phyloP scores from a whole-genome alignment of 2,113 vertebrate genomes.

The Leuciscus idus region DNA sequence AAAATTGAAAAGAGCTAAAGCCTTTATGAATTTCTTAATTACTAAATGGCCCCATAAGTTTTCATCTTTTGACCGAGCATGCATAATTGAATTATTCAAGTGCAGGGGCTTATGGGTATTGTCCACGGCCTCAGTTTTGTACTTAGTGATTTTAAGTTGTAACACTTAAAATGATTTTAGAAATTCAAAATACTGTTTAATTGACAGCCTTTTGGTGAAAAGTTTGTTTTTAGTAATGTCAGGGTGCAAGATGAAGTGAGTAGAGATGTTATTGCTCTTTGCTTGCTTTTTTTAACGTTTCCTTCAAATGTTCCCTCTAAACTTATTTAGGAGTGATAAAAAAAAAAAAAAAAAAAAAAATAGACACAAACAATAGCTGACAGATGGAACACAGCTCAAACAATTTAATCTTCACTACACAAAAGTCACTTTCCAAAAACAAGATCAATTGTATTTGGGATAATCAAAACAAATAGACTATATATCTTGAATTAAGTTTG shows the following conservation, averaged over 20 bases:
- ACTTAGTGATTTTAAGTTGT: too few species aligned
- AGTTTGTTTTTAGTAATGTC: too few species aligned
- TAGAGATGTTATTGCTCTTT: neutral
- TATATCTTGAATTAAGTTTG: neutral
- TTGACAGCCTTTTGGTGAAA: too few species aligned
- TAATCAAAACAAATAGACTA: neutral
- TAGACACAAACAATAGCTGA: neutral
- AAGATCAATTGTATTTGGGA: neutral
- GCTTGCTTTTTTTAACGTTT: neutral
- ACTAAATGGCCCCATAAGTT: neutral
- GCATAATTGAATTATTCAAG: neutral
- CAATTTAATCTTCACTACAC: neutral
- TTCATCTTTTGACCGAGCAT: neutral
- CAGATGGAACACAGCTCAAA: neutral
- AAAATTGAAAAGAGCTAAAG: neutral
- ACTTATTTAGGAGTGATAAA: neutral
- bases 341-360: too few species aligned
- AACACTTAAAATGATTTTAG: too few species aligned
- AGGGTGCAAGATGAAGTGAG: too few species aligned
- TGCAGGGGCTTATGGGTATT: too few species aligned
- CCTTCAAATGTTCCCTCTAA: neutral
- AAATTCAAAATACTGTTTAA: too few species aligned
- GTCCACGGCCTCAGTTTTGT: too few species aligned
- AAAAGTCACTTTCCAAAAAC: neutral
- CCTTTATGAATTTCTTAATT: neutral